Percentiles rank a stretch among this genome's conserved stretches.
These are phyloP conservation scores for Alca torda DNA, from an alignment of 2,797 vertebrate genomes.

Conservation along the genomic window DNA sequence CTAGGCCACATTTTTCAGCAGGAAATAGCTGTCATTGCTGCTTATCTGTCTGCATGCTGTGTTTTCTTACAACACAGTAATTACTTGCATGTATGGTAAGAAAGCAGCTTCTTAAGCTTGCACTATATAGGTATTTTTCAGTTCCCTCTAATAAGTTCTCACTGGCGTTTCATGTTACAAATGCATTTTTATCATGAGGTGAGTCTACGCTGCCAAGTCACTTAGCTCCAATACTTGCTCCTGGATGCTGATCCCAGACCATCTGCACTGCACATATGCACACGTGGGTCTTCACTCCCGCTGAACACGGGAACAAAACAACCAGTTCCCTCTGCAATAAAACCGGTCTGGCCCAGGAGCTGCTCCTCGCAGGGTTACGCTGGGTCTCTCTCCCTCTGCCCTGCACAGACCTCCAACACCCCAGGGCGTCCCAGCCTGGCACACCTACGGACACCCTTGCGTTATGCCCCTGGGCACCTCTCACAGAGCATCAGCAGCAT, in stretches of 20 bases:
- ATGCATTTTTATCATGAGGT: not conserved
- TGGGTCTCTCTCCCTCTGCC: not conserved
- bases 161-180: not conserved
- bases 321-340: not conserved
- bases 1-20: not conserved
- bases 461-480: accelerated
- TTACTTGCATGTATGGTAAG: not conserved
- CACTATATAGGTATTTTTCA: not conserved
- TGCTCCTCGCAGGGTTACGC: not conserved
- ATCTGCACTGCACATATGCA: not conserved
- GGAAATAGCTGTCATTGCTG: not conserved
- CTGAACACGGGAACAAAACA: not conserved
- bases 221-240: not conserved
- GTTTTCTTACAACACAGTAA: not conserved
- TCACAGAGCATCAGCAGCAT: accelerated
- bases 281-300: accelerated
- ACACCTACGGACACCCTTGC: not conserved
- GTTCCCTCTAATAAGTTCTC: not conserved
- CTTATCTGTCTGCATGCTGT: not conserved
- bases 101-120: not conserved
- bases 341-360: not conserved
- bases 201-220: not conserved
- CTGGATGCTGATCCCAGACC: not conserved
- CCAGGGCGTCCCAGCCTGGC: not conserved
- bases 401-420: not conserved